These are phyloP conservation scores for Lochmaea crataegi DNA, from an alignment of 2,888 invertebrate species.

Conservation along the genomic window DNA sequence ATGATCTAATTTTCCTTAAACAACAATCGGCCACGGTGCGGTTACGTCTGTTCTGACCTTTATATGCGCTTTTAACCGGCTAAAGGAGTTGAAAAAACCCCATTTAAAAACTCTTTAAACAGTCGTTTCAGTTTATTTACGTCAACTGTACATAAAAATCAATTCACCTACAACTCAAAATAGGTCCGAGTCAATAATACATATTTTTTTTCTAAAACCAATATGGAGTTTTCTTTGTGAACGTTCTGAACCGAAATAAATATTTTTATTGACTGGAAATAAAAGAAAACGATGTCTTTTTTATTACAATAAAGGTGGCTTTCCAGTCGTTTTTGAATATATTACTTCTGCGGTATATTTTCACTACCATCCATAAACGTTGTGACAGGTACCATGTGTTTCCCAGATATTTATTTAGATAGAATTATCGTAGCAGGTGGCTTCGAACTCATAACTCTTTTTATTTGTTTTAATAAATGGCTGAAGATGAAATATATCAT, in stretches of 20 bases:
- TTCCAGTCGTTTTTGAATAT: neutral
- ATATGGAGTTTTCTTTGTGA: no score
- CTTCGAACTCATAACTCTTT: conserved; percentile 12
- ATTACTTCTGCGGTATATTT: conserved; percentile 10
- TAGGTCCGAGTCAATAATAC: no score
- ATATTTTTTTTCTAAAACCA: no score
- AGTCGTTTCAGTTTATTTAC: no score
- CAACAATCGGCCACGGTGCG: no score
- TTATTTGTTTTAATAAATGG: conserved; percentile 13
- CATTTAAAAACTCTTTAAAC: no score
- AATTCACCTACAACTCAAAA: no score
- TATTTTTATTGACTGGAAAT: conserved; percentile 9
- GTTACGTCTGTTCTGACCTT: no score
- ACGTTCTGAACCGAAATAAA: neutral
- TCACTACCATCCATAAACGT: conserved; percentile 20
- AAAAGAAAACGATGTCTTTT: neutral
- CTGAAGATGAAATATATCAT: neutral
- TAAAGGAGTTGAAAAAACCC: no score
- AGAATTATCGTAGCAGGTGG: conserved; percentile 17
- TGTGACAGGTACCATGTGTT: conserved; percentile 33
- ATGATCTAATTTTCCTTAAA: no score
- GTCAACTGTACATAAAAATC: no score
- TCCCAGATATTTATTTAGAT: conserved; percentile 15
- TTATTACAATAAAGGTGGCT: conserved; percentile 1
- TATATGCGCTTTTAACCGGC: no score